These are phyloP conservation scores for Diacarnus erythraeanus DNA, from an alignment of 37 sponge, comb jelly and placozoan species.

Conservation along the genomic window DNA sequence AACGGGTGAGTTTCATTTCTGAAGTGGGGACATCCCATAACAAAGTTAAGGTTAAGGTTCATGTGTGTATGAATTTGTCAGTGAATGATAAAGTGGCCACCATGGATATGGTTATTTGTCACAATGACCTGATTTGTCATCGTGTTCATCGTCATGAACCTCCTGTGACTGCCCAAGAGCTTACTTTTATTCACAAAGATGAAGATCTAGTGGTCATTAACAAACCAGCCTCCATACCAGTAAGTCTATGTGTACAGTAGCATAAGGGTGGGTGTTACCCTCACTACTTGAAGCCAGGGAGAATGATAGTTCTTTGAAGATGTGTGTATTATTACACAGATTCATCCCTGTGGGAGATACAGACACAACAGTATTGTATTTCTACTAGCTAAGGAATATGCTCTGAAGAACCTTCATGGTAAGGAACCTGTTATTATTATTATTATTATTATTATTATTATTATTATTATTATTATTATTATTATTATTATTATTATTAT, in stretches of 20 bases:
- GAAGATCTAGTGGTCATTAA: constrained; percentile 77
- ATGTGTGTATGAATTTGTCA: constrained; percentile 1
- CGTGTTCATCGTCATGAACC: constrained; percentile 93
- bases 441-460: not conserved
- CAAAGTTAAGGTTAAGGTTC: not conserved
- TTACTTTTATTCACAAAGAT: constrained; percentile 63
- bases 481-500: not conserved
- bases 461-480: not conserved
- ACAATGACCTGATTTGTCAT: constrained; percentile 80
- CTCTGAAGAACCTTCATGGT: constrained; percentile 77
- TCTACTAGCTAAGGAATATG: constrained; percentile 73
- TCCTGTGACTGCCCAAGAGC: constrained; percentile 71
- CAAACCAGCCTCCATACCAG: constrained; percentile 95
- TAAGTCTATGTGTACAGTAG: too few relatives aligned
- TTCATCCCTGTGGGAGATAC: constrained; percentile 95
- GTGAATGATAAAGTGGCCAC: constrained; percentile 58
- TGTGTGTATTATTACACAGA: constrained; percentile 53
- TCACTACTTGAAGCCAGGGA: not conserved
- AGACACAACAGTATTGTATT: constrained; percentile 85
- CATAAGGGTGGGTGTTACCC: too few relatives aligned
- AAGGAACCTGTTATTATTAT: not conserved
- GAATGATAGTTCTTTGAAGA: too few relatives aligned
- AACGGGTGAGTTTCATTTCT: constrained; percentile 41
- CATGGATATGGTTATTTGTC: constrained; percentile 61
- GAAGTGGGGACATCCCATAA: not conserved